Percentiles rank a stretch among this genome's conserved stretches.
phyloP scores from a whole-genome alignment of 2,797 vertebrate species.

The Allobates femoralis region DNA sequence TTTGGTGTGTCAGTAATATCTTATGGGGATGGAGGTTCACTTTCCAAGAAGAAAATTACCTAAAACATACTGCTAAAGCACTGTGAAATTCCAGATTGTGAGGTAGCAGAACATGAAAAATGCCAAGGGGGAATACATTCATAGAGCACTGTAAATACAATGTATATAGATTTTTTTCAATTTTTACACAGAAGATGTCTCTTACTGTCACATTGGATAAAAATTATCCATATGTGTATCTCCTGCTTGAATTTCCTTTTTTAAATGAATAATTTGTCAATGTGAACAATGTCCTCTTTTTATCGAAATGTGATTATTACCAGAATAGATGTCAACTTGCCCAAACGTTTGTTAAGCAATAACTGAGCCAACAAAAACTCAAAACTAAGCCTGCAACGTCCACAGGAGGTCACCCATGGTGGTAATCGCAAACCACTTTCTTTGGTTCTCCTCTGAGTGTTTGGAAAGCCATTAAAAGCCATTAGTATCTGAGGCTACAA shows the following conservation, averaged over 20 bases:
- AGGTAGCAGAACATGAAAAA: too few relatives aligned
- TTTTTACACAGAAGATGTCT: too few relatives aligned
- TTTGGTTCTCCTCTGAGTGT: neutral
- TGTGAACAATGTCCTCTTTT: neutral
- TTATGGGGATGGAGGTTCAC: too few relatives aligned
- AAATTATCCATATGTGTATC: too few relatives aligned
- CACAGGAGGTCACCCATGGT: slow-evolving; percentile 10
- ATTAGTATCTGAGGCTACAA: slow-evolving; percentile 52
- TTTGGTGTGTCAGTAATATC: too few relatives aligned
- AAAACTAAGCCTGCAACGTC: neutral
- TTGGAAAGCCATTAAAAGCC: slow-evolving; percentile 44
- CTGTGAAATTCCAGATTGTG: too few relatives aligned
- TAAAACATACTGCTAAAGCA: too few relatives aligned
- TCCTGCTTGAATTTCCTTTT: neutral
- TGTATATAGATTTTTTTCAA: too few relatives aligned
- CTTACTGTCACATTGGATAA: too few relatives aligned
- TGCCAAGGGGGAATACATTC: too few relatives aligned
- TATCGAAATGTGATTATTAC: neutral
- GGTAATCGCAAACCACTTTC: neutral
- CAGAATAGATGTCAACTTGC: neutral
- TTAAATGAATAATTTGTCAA: neutral
- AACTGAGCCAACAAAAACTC: neutral
- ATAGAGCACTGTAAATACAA: too few relatives aligned
- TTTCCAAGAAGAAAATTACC: too few relatives aligned
- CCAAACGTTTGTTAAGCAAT: slow-evolving; percentile 3